Evolutionary conservation across 35 echinoderm and acorn worm genomes (phyloP).

Genomic region (Strongylocentrotus purpuratus): DNA sequence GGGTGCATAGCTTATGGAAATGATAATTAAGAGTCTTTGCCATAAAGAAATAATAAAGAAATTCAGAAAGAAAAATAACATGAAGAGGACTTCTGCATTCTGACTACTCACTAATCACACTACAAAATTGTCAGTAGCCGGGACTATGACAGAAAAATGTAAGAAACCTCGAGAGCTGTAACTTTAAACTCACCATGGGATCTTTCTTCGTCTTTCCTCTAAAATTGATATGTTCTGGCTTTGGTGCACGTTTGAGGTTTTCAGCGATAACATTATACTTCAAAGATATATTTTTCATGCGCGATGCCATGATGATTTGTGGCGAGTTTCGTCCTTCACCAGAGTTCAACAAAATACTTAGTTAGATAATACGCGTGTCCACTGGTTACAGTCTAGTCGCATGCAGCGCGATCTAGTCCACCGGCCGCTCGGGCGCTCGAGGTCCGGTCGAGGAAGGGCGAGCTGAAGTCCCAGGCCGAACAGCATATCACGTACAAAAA

Average conservation of each 20-base stretch:
- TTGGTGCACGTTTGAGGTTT: constrained; percentile 48
- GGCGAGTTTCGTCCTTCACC: too few species aligned
- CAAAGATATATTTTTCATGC: constrained; percentile 45
- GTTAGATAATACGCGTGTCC: too few species aligned
- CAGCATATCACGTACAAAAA: too few species aligned
- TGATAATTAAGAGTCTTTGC: background rate
- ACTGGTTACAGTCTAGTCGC: too few species aligned
- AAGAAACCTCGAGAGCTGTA: background rate
- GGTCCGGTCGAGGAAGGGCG: too few species aligned
- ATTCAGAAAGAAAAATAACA: too few species aligned
- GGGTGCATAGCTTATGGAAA: background rate
- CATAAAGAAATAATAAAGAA: too few species aligned
- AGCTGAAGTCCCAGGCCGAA: too few species aligned
- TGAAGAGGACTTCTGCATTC: background rate
- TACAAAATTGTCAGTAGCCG: background rate
- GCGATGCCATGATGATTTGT: background rate
- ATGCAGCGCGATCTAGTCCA: too few species aligned
- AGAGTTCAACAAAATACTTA: too few species aligned
- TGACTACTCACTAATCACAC: background rate
- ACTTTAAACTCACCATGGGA: background rate
- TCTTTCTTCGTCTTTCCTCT: constrained; percentile 23
- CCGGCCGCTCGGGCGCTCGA: too few species aligned
- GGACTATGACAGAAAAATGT: background rate
- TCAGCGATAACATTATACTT: constrained; percentile 55
- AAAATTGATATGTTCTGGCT: constrained; percentile 51